A percentile compares a stretch with the other conserved stretches of the same genome.
These are phyloP conservation scores for Colletes gigas DNA, from an alignment of 1,140 invertebrate genomes.

Conservation along the genomic window DNA sequence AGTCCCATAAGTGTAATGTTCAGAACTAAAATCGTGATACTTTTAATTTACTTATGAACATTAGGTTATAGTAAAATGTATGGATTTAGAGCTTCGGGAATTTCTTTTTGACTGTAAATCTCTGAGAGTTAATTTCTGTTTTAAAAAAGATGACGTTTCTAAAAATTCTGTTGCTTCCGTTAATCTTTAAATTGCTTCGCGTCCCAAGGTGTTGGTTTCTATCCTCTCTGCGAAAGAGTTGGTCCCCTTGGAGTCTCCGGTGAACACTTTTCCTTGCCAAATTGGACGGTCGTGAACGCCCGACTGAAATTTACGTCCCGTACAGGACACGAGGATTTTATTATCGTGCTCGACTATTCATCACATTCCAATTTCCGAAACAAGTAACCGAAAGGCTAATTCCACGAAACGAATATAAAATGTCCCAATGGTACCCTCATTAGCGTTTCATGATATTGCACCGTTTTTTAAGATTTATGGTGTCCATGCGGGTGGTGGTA, in stretches of 20 bases:
- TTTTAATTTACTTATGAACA: no score
- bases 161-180: no score
- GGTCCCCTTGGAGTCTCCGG: neutral
- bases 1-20: no score
- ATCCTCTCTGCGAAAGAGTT: neutral
- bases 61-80: no score
- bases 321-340: conserved; percentile 50
- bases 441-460: conserved; percentile 68
- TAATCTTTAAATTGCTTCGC: no score
- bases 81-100: no score
- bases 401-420: conserved; percentile 65
- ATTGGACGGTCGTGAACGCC: conserved; percentile 18
- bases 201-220: neutral
- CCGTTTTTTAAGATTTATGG: conserved; percentile 64
- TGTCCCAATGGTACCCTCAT: conserved; percentile 66
- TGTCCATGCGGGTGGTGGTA: conserved; percentile 45
- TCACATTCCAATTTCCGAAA: conserved; percentile 53
- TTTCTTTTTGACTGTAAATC: no score
- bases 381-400: conserved; percentile 61
- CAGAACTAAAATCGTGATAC: no score
- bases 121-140: no score
- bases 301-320: conserved; percentile 43
- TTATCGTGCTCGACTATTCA: conserved; percentile 56
- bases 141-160: no score
- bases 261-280: conserved; percentile 10